Conservation (phyloP, 2,797 vertebrate genomes). For the Chelonia mydas region DNA sequence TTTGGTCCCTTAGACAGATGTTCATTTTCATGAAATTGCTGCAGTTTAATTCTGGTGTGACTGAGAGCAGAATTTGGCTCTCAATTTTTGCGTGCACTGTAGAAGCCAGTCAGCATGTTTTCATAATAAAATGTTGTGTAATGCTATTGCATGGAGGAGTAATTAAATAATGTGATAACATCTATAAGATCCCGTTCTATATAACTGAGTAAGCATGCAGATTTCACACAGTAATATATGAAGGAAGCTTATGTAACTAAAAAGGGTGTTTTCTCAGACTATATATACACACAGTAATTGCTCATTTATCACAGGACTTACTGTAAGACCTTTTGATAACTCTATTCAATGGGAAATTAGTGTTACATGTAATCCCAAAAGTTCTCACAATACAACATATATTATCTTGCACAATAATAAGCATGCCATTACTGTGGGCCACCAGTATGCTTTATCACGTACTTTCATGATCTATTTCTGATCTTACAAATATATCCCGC, state of each 20-base stretch:
- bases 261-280: background rate
- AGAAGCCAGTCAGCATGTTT: background rate
- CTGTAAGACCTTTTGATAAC: background rate
- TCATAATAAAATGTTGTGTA: background rate
- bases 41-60: background rate
- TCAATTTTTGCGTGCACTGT: background rate
- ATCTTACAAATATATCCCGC: background rate
- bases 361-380: background rate
- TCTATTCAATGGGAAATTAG: background rate
- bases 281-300: background rate
- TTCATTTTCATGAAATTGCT: background rate
- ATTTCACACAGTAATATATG: background rate
- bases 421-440: background rate
- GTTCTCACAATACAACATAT: background rate
- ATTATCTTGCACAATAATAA: background rate
- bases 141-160: background rate
- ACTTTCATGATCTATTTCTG: background rate
- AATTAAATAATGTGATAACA: background rate
- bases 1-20: background rate
- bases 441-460: background rate
- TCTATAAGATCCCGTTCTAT: background rate
- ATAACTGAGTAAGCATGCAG: background rate
- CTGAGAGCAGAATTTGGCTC: background rate
- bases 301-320: background rate
- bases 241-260: background rate